Evolutionary conservation across 1,140 invertebrate genomes (phyloP).

Genomic region (Trissolcus basalis): DNA sequence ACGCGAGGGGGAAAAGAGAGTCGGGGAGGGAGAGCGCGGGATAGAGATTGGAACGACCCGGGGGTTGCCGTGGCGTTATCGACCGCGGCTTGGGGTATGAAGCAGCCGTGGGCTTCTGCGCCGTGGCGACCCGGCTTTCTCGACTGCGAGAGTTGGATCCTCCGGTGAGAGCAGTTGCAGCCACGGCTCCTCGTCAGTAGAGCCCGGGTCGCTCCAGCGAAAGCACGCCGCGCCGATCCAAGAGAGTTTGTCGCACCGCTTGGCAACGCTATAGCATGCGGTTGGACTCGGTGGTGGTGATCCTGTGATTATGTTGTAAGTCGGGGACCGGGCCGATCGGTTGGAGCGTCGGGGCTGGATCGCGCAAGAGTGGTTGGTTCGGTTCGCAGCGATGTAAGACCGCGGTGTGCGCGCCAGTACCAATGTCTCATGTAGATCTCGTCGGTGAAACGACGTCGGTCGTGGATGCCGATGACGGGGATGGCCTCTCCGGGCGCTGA

Average conservation of each 20-base stretch:
- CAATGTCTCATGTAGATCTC: constrained; percentile 21
- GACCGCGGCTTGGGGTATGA: constrained; percentile 67
- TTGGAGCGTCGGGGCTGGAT: no score
- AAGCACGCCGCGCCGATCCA: no score
- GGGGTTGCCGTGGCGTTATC: constrained; percentile 75
- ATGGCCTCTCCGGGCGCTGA: constrained; percentile 37
- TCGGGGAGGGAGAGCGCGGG: constrained; percentile 24
- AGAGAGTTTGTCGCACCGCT: no score
- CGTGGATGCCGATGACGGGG: constrained; percentile 36
- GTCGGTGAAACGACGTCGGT: neutral
- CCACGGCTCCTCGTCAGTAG: constrained; percentile 65
- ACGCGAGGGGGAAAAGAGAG: constrained; percentile 13
- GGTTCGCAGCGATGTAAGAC: neutral
- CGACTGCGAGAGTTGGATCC: constrained; percentile 65
- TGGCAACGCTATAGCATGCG: no score
- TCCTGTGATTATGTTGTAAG: no score
- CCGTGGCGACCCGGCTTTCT: constrained; percentile 65
- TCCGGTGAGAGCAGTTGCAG: constrained; percentile 63
- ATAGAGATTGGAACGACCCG: constrained; percentile 68
- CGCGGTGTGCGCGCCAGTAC: neutral
- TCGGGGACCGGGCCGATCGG: no score
- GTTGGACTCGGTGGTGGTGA: no score
- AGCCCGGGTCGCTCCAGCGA: constrained; percentile 66
- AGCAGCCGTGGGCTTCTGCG: constrained; percentile 68
- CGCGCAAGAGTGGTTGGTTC: no score